Evolutionary conservation across 1,140 invertebrate genomes (phyloP).

Genomic region (Chionoecetes opilio): DNA sequence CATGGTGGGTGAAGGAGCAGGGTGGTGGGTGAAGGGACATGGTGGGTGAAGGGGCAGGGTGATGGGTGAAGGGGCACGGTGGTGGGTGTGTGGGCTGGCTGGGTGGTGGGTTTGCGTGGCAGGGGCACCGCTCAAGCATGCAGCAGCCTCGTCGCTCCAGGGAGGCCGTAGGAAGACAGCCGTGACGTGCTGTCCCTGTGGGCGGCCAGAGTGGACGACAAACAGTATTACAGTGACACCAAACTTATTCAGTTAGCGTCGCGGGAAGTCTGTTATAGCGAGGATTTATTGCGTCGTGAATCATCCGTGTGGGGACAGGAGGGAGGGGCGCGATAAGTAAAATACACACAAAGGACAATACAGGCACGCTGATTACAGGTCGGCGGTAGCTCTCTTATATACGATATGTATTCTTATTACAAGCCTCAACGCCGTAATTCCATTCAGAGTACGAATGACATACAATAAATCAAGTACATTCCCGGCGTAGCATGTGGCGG

Average conservation of each 20-base stretch:
- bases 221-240: conserved; percentile 51
- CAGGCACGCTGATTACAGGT: conserved; percentile 42
- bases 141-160: not conserved
- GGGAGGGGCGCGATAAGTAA: conserved; percentile 37
- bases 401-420: conserved; percentile 70
- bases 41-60: too few species aligned
- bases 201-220: conserved; percentile 35
- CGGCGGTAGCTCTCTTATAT: conserved; percentile 30
- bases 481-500: conserved; percentile 10
- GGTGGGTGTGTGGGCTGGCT: not conserved
- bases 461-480: conserved; percentile 58
- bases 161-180: not conserved
- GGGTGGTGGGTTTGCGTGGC: not conserved
- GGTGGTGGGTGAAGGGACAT: too few species aligned
- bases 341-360: conserved; percentile 61
- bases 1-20: too few species aligned
- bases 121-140: not conserved
- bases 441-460: conserved; percentile 58
- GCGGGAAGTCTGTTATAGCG: conserved; percentile 43
- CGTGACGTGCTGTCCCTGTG: not conserved
- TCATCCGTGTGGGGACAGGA: conserved; percentile 46
- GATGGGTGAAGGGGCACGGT: too few species aligned
- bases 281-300: conserved; percentile 44
- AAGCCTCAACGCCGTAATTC: conserved; percentile 56
- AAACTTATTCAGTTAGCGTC: conserved; percentile 59